Conservation (phyloP, 2,797 vertebrate species). For the Dallia pectoralis region DNA sequence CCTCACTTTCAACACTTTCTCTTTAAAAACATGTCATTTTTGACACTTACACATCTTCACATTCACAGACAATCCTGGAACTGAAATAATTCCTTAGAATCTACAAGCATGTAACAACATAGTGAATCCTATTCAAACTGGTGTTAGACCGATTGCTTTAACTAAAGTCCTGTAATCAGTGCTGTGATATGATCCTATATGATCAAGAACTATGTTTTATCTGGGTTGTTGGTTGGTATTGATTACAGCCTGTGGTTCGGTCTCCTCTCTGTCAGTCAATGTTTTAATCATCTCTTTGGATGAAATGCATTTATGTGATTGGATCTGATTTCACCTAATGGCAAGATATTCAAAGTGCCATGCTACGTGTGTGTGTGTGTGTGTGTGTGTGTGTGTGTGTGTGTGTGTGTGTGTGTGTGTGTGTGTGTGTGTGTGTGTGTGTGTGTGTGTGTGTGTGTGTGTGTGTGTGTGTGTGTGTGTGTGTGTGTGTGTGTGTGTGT, state of each 20-base stretch:
- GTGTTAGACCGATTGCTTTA: too few relatives aligned
- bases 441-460: neutral
- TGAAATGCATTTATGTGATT: conserved; percentile 52
- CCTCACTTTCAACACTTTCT: too few relatives aligned
- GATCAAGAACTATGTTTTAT: conserved; percentile 43
- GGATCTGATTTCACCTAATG: conserved; percentile 52
- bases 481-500: conserved; percentile 6
- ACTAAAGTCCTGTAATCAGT: too few relatives aligned
- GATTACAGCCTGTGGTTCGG: conserved; percentile 49
- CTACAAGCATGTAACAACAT: too few relatives aligned
- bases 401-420: neutral
- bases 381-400: conserved; percentile 1
- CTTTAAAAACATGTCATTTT: too few relatives aligned
- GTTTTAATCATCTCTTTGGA: conserved; percentile 65
- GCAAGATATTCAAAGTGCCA: conserved; percentile 38
- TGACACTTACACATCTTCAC: too few relatives aligned
- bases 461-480: conserved; percentile 1
- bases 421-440: conserved; percentile 1
- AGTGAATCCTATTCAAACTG: too few relatives aligned
- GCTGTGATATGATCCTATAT: neutral
- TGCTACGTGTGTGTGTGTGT: conserved; percentile 14
- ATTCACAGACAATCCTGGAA: too few relatives aligned
- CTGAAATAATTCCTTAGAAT: too few relatives aligned
- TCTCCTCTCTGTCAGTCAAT: conserved; percentile 56
- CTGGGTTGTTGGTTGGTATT: conserved; percentile 51